A percentile compares a stretch with the other conserved stretches of the same genome.
Conservation (phyloP, 2,113 vertebrate species). For the Strix aluco region DNA sequence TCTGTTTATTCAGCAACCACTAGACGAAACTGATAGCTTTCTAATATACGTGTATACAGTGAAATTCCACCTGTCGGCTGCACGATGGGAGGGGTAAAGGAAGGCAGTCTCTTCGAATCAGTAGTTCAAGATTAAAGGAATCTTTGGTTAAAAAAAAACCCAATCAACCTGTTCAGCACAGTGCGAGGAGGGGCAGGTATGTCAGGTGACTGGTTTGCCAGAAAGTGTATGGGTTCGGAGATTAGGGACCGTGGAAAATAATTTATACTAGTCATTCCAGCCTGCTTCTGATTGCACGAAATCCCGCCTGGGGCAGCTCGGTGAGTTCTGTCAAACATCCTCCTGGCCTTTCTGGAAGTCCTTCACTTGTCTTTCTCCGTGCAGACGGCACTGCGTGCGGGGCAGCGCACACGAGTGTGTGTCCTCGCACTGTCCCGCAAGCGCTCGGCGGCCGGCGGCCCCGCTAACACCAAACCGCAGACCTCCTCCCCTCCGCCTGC, state of each 20-base stretch:
- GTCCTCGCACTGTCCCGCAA: not conserved
- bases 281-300: not conserved
- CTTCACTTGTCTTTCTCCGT: not conserved
- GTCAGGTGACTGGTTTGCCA: not conserved
- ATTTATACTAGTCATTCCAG: not conserved
- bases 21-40: not conserved
- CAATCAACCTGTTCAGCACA: no score
- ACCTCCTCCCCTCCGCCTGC: not conserved
- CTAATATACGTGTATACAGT: not conserved
- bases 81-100: not conserved
- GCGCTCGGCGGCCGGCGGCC: not conserved
- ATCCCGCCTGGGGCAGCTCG: not conserved
- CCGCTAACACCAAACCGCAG: not conserved
- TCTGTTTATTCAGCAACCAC: conserved; percentile 24
- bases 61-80: conserved; percentile 36
- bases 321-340: not conserved
- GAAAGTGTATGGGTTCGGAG: not conserved
- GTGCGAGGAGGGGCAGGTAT: rapidly evolving
- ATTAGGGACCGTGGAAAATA: not conserved
- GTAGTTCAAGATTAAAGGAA: not conserved
- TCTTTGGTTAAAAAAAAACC: no score
- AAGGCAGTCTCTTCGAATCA: not conserved
- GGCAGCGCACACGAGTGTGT: not conserved
- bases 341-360: not conserved
- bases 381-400: not conserved